Conservation (phyloP, 2,888 invertebrate species). For the Tetragonisca angustula region DNA sequence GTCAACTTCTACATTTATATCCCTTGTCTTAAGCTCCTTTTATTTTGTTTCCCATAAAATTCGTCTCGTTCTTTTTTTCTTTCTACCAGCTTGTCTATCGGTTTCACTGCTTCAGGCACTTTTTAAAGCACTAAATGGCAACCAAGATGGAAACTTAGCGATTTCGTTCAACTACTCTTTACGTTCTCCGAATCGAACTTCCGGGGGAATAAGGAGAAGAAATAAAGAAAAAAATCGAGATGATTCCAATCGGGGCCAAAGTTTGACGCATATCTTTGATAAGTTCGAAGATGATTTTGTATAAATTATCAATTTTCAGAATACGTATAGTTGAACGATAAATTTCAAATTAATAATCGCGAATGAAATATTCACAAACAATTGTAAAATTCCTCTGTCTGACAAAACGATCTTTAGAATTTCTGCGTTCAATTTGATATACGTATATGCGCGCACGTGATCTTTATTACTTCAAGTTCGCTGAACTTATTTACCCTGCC, state of each 20-base stretch:
- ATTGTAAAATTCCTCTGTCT: neutral
- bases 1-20: slow-evolving; percentile 14
- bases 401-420: neutral
- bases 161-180: slow-evolving; percentile 58
- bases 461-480: neutral
- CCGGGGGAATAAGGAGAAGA: slow-evolving; percentile 46
- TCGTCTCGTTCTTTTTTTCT: slow-evolving; percentile 25
- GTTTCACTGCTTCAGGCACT: slow-evolving; percentile 52
- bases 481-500: neutral
- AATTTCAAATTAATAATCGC: neutral
- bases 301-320: neutral
- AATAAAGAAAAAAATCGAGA: slow-evolving; percentile 17
- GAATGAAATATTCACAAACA: neutral
- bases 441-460: too few relatives aligned
- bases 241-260: slow-evolving; percentile 23
- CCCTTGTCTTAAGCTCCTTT: slow-evolving; percentile 17
- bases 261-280: slow-evolving; percentile 10
- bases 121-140: slow-evolving; percentile 70
- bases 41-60: slow-evolving; percentile 40
- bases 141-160: slow-evolving; percentile 66
- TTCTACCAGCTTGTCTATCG: slow-evolving; percentile 46
- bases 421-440: neutral
- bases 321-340: neutral
- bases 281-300: neutral
- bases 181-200: slow-evolving; percentile 55